Evolutionary conservation across 2,797 vertebrate genomes (phyloP).

Genomic region (Girardinus metallicus): DNA sequence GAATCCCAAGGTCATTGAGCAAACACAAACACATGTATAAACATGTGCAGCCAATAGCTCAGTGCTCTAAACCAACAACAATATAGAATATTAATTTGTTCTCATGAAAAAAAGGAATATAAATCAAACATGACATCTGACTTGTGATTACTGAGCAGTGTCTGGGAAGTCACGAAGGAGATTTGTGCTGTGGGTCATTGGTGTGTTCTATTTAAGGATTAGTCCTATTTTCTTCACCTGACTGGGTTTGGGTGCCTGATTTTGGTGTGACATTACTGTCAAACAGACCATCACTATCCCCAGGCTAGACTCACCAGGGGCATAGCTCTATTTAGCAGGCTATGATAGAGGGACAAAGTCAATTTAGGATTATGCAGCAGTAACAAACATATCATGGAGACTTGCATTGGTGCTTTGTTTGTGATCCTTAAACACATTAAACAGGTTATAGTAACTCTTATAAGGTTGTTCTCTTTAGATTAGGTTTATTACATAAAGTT

Average conservation of each 20-base stretch:
- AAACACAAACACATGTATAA: slow-evolving; percentile 43
- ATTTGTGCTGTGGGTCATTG: slow-evolving; percentile 42
- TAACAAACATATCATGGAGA: neutral
- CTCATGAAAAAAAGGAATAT: slow-evolving; percentile 15
- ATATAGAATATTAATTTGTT: slow-evolving; percentile 20
- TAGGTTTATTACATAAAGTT: neutral
- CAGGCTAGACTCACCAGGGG: slow-evolving; percentile 38
- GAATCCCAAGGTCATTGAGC: slow-evolving; percentile 42
- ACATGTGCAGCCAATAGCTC: slow-evolving; percentile 41
- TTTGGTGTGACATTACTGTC: slow-evolving; percentile 54
- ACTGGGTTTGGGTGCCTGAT: slow-evolving; percentile 42
- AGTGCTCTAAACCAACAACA: slow-evolving; percentile 22
- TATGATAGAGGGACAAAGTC: slow-evolving; percentile 57
- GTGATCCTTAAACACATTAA: neutral
- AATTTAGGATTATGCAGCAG: slow-evolving; percentile 14
- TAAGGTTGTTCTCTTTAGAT: neutral
- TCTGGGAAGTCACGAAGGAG: slow-evolving; percentile 27
- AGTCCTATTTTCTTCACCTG: slow-evolving; percentile 47
- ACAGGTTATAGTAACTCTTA: neutral
- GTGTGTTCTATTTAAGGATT: slow-evolving; percentile 49
- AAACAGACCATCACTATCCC: slow-evolving; percentile 53
- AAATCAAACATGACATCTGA: slow-evolving; percentile 26
- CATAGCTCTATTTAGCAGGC: slow-evolving; percentile 41
- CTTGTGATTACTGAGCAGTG: slow-evolving; percentile 23
- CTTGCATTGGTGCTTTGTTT: neutral